Evolutionary conservation across 1,140 invertebrate species (phyloP), one percentile per base, ranked within the genome.

Genomic region (Halictus rubicundus): DNA sequence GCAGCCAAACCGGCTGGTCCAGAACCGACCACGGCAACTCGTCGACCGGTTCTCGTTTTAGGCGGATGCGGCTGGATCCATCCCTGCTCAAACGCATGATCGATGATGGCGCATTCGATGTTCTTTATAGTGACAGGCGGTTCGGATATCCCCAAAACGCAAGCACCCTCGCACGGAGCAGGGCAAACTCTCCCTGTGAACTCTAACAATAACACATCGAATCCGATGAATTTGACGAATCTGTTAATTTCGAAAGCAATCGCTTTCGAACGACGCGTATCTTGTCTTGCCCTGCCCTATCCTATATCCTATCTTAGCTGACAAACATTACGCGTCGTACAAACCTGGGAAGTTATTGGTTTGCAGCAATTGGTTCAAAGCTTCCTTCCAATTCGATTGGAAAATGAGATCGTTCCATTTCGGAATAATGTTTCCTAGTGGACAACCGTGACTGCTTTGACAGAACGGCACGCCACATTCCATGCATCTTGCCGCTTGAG

Each of bases 391-490:
- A 89, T 99, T 97, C 68, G 97, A 96, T 82, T 97, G 96, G 93
- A 97, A 99, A 4, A 99, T 95, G 0, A 99, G 95, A 92, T 99
- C 97, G 93, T 99, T 99, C 98, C 98, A 99, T 94, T 99, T 99
- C 32, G 99, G 99, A 89, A 99, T 99, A 76, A 99, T 99, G 91
- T 99, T 99, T 61, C 98, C 98, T 21, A 99, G 94, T 3, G 99
- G 99, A 93, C 99, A 99, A 66, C 98, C 99, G 90, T 99, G 97
- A 85, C 97, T 96, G 49, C 97, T 98, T 93, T 99, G 99, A 91
- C 99, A 99, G 93, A 99, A 99, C 12, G 99, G 99, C 37, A 99
- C 98, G 37, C 99, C 99, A 93, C 99, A 99, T 87, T 99, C 99
- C 99, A 99, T 99, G 92, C 99, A 99, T 19, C 98, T 95, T 0